Evolutionary conservation across 2,888 invertebrate genomes (phyloP).

Genomic region (Amaurobius ferox): DNA sequence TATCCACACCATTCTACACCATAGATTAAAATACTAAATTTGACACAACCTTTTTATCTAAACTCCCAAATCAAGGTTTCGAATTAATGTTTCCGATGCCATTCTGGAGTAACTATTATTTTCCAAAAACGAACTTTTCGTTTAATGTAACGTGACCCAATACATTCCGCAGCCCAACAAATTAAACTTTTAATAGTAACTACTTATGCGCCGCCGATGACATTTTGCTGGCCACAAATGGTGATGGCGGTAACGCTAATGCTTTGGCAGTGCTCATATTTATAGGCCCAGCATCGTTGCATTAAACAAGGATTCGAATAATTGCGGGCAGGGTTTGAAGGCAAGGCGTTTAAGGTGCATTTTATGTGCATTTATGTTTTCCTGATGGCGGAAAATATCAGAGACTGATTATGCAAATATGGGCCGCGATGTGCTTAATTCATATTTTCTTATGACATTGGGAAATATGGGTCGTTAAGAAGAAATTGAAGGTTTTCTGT

Average conservation of each 20-base stretch:
- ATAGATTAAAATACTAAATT: no score
- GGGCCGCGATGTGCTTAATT: background rate
- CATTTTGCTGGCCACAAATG: conserved; percentile 11
- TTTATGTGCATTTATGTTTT: conserved; percentile 9
- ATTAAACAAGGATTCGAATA: conserved; percentile 1
- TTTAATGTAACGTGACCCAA: no score
- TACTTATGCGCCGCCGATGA: background rate
- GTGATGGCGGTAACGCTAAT: background rate
- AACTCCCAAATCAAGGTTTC: no score
- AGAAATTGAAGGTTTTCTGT: background rate
- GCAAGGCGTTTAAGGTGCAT: background rate
- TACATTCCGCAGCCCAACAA: background rate
- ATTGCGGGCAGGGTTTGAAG: background rate
- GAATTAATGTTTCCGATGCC: no score
- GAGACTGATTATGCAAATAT: conserved; percentile 8
- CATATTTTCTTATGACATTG: conserved; percentile 6
- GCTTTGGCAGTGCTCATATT: background rate
- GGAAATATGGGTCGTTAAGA: conserved; percentile 7
- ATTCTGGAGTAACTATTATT: background rate
- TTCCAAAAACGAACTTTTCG: no score
- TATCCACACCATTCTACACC: no score
- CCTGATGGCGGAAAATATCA: background rate
- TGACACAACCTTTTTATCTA: no score
- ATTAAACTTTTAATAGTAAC: conserved; percentile 6
- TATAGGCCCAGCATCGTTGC: background rate